A percentile compares a stretch with the other conserved stretches of the same genome.
These are phyloP conservation scores for Contarinia nasturtii DNA, from an alignment of 1,140 invertebrate species.

Conservation along the genomic window DNA sequence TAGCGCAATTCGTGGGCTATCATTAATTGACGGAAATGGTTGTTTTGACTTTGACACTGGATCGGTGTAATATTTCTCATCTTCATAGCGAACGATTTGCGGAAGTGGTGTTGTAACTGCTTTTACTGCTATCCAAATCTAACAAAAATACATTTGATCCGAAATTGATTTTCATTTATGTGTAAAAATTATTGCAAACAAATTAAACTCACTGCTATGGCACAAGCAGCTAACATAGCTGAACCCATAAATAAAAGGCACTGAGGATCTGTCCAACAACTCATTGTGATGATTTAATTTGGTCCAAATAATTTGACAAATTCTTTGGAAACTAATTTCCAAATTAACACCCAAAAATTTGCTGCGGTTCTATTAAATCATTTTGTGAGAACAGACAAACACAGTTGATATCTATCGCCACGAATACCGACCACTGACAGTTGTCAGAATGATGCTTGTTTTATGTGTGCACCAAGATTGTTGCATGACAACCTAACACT, in stretches of 20 bases:
- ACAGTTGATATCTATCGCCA: too few species aligned
- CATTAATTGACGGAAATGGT: conserved; percentile 54
- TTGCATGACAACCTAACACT: neutral
- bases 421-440: too few species aligned
- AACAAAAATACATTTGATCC: neutral
- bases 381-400: too few species aligned
- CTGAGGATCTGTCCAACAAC: conserved; percentile 2
- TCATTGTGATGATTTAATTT: neutral
- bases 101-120: conserved; percentile 44
- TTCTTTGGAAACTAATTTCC: too few species aligned
- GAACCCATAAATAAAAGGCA: conserved; percentile 6
- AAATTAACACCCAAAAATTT: too few species aligned
- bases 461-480: neutral
- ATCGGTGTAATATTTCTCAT: conserved; percentile 62
- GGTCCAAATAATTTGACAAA: too few species aligned
- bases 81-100: conserved; percentile 38
- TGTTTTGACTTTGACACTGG: conserved; percentile 31
- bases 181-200: conserved; percentile 9
- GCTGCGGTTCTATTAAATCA: too few species aligned
- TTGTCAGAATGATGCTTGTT: neutral
- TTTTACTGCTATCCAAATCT: conserved; percentile 37
- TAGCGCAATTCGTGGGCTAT: conserved; percentile 46
- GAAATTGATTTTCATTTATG: conserved; percentile 8
- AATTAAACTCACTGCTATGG: conserved; percentile 5
- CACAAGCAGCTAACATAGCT: conserved; percentile 3